Evolutionary conservation across 2,113 vertebrate species (phyloP).

Genomic region (Setophaga coronata): DNA sequence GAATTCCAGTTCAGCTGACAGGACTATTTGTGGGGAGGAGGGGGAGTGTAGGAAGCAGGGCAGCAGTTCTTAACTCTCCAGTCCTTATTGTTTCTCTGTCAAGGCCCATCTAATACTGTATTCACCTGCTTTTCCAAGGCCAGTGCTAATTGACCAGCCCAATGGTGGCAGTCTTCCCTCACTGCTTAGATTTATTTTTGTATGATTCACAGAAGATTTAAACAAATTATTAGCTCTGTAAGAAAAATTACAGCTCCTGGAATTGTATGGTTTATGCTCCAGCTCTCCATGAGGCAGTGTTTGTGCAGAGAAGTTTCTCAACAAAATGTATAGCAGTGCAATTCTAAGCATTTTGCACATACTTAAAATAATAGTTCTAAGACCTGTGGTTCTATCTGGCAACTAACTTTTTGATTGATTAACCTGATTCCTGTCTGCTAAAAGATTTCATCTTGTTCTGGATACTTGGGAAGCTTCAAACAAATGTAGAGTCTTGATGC

Average conservation of each 20-base stretch:
- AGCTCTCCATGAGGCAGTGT: background rate
- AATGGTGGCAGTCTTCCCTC: background rate
- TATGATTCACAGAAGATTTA: background rate
- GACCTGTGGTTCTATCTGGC: background rate
- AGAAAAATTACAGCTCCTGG: background rate
- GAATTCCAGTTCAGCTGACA: background rate
- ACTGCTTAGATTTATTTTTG: background rate
- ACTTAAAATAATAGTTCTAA: background rate
- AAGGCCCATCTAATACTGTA: background rate
- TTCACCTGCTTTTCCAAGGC: background rate
- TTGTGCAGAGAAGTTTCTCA: background rate
- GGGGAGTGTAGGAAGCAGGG: background rate
- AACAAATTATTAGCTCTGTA: background rate
- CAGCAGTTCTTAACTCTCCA: background rate
- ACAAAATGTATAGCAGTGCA: background rate
- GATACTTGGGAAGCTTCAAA: background rate
- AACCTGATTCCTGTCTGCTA: background rate
- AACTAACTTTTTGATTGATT: background rate
- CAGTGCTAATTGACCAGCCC: background rate
- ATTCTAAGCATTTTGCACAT: background rate
- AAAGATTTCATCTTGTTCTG: background rate
- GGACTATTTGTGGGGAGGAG: background rate
- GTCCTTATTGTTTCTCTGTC: background rate
- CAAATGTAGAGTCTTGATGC: background rate
- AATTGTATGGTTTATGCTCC: background rate